Evolutionary conservation across 53 echinoderm and acorn worm species (phyloP), one percentile per base, ranked within the genome.

Genomic region (Temnopleurus reevesii): DNA sequence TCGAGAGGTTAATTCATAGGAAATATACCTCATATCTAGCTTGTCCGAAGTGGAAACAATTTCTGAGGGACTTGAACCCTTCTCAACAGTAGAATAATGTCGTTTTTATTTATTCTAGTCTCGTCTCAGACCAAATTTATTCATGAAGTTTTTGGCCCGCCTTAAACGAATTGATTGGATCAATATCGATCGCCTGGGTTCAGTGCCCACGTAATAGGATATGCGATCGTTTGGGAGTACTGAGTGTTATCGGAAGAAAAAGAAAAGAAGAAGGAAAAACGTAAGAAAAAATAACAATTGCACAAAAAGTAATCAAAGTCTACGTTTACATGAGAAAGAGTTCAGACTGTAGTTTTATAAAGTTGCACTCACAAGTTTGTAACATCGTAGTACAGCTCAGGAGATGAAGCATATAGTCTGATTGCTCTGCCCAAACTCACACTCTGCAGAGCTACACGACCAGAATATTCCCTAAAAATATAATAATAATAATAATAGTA

Each of bases 261-360:
- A 59, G 15, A 51, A 51, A 15, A 8, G 53, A 10, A 51, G 15
- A 51, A 51, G 53, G 53, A 51, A 8, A 8, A 51, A 51, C 53
- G n/a, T n/a, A n/a, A n/a, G n/a, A n/a, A n/a, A n/a, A n/a, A n/a
- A n/a, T n/a, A n/a, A n/a, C n/a, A n/a, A n/a, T n/a, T n/a, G n/a
- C 53, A 51, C 15, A 15, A 59, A 79, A 79, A 79, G 46, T 79
- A 46, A 79, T 79, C 46, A 79, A 79, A 79, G 79, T 79, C 79
- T 79, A 49, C 46, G 46, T 41, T 71, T 41, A 71, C 71, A 8
- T 71, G 41, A 0, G 63, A 63, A 63, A 63, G 63, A 41, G 36
- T 41, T 38, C 38, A 71, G 43, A 41, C 71, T 9, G 71, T n/a
- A n/a, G n/a, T n/a, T n/a, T n/a, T n/a, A n/a, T n/a, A n/a, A n/a